Base-by-base conservation (phyloP, 2,888 invertebrate genomes). In the Pachydiplax longipennis region DNA sequence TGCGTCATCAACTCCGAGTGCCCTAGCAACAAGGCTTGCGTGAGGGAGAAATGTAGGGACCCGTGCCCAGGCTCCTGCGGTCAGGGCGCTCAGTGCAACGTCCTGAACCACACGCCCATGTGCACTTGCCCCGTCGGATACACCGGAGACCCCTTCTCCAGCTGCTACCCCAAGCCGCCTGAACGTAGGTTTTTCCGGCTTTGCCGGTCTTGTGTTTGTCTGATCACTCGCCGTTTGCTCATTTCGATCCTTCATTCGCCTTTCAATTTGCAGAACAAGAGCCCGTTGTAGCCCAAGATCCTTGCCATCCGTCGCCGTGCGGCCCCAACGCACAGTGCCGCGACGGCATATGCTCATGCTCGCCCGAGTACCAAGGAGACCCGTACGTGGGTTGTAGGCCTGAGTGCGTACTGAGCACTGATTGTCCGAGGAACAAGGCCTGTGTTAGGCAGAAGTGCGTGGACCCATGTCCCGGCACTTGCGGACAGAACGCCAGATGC, bases 291-390 rank as follows among this genome's bases (percentile, higher is more conserved):
- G 92, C 92, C 92, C 92, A 92, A 58, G 95, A 97, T 93, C 96
- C 96, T n/a, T 97, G 97, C 93, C 95, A 96, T 92, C 97, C 97
- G 91, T 96, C 96, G 31, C 96, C 96, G 35, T 96, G 96, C 93
- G 97, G 97, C 35, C 93, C 96, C 18, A 96, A 96, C 92, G 95
- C 96, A 37, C 92, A 94, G 92, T 96, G 96, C 92, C 94, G 95
- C 8, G 95, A 95, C 92, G 94, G 91, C 90, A 92, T 93, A 22
- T 93, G 94, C 92, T 91, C 92, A 31, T 94, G 94, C 91, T 92
- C 93, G 15, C 92, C 92, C 0, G 93, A 93, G 48, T 93, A 92
- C 91, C 92, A 92, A n/a, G 94, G 94, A n/a, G 93, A 93, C 92
- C 93, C 94, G 6, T 93, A 92, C 83, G 91, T 92, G 37, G 92